Evolutionary conservation across 2,888 invertebrate species (phyloP).

Genomic region (Acronicta alni): DNA sequence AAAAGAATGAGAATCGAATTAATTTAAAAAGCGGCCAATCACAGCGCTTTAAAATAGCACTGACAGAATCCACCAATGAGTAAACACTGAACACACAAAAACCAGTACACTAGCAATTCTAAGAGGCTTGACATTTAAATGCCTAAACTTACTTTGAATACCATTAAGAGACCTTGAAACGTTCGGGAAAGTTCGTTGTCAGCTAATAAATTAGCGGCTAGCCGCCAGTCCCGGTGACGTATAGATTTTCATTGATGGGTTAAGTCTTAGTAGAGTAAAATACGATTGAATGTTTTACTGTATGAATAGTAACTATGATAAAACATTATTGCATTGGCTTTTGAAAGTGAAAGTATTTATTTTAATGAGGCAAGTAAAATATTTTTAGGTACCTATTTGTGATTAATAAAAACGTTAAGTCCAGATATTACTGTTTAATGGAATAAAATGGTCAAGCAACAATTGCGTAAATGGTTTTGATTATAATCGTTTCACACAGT

Average conservation of each 20-base stretch:
- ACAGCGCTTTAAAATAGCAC: slow-evolving; percentile 15
- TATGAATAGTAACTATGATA: not conserved
- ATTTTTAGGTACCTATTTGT: no score
- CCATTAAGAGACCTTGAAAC: slow-evolving; percentile 49
- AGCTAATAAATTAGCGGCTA: slow-evolving; percentile 56
- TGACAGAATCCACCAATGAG: slow-evolving; percentile 31
- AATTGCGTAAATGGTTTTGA: no score
- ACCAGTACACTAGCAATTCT: slow-evolving; percentile 13
- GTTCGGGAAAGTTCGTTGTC: slow-evolving; percentile 30
- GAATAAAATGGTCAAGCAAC: no score
- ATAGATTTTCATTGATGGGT: slow-evolving; percentile 54
- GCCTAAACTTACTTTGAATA: slow-evolving; percentile 34
- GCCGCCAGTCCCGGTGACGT: slow-evolving; percentile 41
- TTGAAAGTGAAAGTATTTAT: not conserved
- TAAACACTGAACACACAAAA: slow-evolving; percentile 22
- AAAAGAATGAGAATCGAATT: slow-evolving; percentile 31
- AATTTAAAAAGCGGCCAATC: slow-evolving; percentile 36
- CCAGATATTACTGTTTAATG: no score
- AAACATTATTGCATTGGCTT: not conserved
- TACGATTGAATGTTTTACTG: slow-evolving; percentile 30
- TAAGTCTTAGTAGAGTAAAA: slow-evolving; percentile 32
- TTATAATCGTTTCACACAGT: no score
- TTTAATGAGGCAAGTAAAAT: no score
- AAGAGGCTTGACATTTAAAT: slow-evolving; percentile 33
- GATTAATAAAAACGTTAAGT: no score